These are phyloP conservation scores for Anniella stebbinsi DNA, from an alignment of 2,797 vertebrate species.

Conservation along the genomic window DNA sequence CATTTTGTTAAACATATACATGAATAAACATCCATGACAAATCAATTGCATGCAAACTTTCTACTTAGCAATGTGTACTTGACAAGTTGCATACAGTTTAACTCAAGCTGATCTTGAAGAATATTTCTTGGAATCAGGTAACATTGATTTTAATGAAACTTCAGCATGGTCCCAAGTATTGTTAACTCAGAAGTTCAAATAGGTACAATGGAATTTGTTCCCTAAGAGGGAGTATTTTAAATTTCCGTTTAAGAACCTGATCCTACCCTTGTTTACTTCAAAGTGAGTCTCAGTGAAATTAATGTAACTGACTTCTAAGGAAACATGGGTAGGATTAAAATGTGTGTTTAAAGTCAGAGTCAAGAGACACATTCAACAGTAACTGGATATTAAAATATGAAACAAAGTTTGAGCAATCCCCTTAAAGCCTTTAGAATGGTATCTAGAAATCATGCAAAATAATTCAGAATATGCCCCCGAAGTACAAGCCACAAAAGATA, in stretches of 20 bases:
- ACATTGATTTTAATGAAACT: neutral
- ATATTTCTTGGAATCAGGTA: neutral
- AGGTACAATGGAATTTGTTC: neutral
- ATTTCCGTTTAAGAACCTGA: neutral
- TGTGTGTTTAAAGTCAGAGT: neutral
- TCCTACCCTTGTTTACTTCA: neutral
- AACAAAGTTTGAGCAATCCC: neutral
- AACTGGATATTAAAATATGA: neutral
- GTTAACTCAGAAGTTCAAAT: neutral
- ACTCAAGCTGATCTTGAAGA: neutral
- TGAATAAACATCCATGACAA: neutral
- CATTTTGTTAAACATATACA: neutral
- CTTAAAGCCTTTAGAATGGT: neutral
- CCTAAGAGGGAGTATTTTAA: neutral
- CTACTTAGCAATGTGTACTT: neutral
- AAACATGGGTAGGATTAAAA: neutral
- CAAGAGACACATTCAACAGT: neutral
- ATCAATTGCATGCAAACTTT: neutral
- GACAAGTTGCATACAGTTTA: neutral
- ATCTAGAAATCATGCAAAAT: constrained; percentile 47
- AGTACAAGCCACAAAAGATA: constrained; percentile 7
- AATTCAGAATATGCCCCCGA: constrained; percentile 43
- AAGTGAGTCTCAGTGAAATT: neutral
- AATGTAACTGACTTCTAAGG: neutral
- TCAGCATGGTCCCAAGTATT: neutral